Base-by-base conservation (phyloP, 2,888 invertebrate species). In the Drosophila formosana region DNA sequence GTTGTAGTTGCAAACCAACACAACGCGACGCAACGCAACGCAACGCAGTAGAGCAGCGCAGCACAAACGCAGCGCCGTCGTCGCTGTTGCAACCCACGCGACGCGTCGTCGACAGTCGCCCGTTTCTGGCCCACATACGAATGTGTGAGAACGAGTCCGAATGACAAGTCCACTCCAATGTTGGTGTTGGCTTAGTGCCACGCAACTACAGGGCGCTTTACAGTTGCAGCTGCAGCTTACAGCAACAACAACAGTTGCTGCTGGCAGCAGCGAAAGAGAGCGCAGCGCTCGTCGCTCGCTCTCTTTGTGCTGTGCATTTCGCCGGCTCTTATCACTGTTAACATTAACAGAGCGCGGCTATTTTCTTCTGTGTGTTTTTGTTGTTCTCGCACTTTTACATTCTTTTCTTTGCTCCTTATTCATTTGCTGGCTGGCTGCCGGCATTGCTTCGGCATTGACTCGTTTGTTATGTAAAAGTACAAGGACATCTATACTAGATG, bases 391-490 rank as follows among this genome's bases (percentile, higher is more conserved):
- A 18, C 18, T 32, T 32, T 32, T 32, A 9, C 13, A 26, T 58
- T 70, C 26, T 52, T 9, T 46, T 45, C 46, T 11, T 62, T 46
- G 5, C 30, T 6, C 6, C n/a, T 53, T 37, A 9, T 25, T 43
- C 37, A 58, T 64, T 63, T 70, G 67, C 64, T 72, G 72, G 67
- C 64, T 72, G 72, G 72, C 71, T 77, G 39, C 39, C 39, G 39
- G 39, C 39, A 41, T 18, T 41, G 69, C 80, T 55, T 66, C 75
- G 76, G 75, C 76, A 70, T 60, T 75, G 72, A 74, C 47, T 84
- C 80, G 82, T 82, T 80, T 77, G 72, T 88, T 90, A 82, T 90
- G 84, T 86, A 89, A 88, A 84, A 75, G 77, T 71, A 79, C 90
- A 90, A 90, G 89, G 89, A 83, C 90, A 89, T 71, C 68, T 73